These are phyloP conservation scores for Harpegnathos saltator DNA, from an alignment of 1,140 invertebrate genomes.

Conservation along the genomic window DNA sequence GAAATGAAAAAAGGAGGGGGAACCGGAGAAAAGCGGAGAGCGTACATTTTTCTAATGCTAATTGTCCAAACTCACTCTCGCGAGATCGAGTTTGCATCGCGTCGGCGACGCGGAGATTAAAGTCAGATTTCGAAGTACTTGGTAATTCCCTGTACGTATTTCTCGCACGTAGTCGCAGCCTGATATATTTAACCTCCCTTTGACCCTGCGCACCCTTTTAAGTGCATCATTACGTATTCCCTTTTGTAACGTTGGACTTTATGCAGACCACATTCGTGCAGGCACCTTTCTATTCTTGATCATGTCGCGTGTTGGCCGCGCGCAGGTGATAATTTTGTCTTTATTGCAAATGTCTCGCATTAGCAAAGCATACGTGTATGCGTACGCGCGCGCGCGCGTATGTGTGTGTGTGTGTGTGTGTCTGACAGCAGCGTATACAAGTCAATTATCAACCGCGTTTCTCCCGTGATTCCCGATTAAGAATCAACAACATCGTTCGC, in stretches of 20 bases:
- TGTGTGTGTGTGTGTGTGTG: not conserved
- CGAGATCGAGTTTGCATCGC: conserved; percentile 39
- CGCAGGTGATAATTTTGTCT: conserved; percentile 49
- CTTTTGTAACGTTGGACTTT: conserved; percentile 65
- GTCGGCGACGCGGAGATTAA: conserved; percentile 52
- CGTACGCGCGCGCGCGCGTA: too few relatives aligned
- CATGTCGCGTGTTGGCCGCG: conserved; percentile 12
- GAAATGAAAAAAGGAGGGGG: too few relatives aligned
- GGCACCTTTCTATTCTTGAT: conserved; percentile 49
- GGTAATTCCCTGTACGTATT: conserved; percentile 70
- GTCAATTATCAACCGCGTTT: conserved; percentile 13
- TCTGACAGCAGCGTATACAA: not conserved
- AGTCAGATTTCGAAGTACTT: conserved; percentile 59
- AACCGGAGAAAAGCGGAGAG: not conserved
- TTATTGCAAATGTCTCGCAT: conserved; percentile 56
- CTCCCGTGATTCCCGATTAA: too few relatives aligned
- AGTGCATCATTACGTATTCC: conserved; percentile 74
- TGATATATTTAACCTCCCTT: conserved; percentile 68
- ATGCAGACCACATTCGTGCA: conserved; percentile 47
- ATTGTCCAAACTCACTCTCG: conserved; percentile 2
- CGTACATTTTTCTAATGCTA: not conserved
- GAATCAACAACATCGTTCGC: too few relatives aligned
- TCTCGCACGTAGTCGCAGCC: conserved; percentile 39
- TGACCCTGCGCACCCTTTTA: conserved; percentile 67
- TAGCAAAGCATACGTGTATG: not conserved